A percentile compares a stretch with the other conserved stretches of the same genome.
These are phyloP conservation scores for Nycticorax nycticorax DNA, from an alignment of 2,113 vertebrate genomes.

Conservation along the genomic window DNA sequence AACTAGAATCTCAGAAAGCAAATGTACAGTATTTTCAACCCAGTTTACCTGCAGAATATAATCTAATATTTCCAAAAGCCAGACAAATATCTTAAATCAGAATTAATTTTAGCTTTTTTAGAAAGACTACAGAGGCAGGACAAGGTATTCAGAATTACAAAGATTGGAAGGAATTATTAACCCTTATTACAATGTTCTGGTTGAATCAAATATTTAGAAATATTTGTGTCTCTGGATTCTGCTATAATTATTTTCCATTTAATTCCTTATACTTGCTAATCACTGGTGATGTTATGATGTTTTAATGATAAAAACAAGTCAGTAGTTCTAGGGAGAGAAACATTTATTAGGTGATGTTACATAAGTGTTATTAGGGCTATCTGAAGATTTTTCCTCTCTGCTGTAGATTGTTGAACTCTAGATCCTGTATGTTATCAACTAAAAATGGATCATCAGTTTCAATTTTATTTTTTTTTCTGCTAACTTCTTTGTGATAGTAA, in stretches of 20 bases:
- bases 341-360: background rate
- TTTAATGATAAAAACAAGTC: background rate
- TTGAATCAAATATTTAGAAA: background rate
- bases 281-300: background rate
- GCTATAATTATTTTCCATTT: background rate
- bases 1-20: background rate
- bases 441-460: background rate
- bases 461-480: background rate
- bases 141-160: background rate
- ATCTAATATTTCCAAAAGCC: background rate
- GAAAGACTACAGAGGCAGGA: background rate
- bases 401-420: background rate
- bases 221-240: background rate
- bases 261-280: background rate
- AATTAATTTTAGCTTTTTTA: background rate
- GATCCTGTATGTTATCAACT: background rate
- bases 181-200: background rate
- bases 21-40: background rate
- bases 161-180: background rate
- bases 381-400: too few species aligned
- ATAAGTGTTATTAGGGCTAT: background rate
- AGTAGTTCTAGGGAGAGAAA: background rate
- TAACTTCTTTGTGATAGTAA: background rate
- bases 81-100: background rate
- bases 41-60: background rate